A percentile compares a stretch with the other conserved stretches of the same genome.
Conservation (phyloP, 2,888 invertebrate species). For the Ethmia dodecea region DNA sequence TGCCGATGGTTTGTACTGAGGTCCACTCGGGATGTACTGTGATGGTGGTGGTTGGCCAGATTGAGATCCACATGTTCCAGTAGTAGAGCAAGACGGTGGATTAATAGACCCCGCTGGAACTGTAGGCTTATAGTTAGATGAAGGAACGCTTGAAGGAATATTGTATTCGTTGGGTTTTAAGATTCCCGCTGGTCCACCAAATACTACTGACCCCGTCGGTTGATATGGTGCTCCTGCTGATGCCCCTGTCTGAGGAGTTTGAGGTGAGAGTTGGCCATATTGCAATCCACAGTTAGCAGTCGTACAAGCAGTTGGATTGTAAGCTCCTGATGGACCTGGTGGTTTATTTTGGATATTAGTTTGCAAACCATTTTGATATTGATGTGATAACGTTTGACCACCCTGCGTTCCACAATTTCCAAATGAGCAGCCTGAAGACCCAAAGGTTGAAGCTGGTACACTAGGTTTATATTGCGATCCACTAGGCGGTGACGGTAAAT, state of each 20-base stretch:
- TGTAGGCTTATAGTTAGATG: not conserved
- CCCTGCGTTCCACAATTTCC: conserved; percentile 7
- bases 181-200: conserved; percentile 42
- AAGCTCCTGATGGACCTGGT: not conserved
- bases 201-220: conserved; percentile 26
- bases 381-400: not conserved
- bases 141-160: conserved; percentile 14
- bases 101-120: not conserved
- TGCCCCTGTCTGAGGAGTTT: conserved; percentile 1
- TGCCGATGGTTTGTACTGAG: not conserved
- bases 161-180: conserved; percentile 43
- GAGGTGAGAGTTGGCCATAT: conserved; percentile 1
- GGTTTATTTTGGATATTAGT: not conserved
- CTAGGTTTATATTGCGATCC: conserved; percentile 6
- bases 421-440: conserved; percentile 1
- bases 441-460: not conserved
- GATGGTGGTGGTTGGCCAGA: not conserved
- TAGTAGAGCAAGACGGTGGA: conserved; percentile 3
- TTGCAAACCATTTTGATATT: not conserved
- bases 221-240: not conserved
- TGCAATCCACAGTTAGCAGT: conserved; percentile 16
- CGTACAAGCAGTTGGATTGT: conserved; percentile 5
- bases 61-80: conserved; percentile 26
- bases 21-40: conserved; percentile 1
- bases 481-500: conserved; percentile 17